Conservation (phyloP, 2,888 invertebrate species). For the Oscheius sp. region DNA sequence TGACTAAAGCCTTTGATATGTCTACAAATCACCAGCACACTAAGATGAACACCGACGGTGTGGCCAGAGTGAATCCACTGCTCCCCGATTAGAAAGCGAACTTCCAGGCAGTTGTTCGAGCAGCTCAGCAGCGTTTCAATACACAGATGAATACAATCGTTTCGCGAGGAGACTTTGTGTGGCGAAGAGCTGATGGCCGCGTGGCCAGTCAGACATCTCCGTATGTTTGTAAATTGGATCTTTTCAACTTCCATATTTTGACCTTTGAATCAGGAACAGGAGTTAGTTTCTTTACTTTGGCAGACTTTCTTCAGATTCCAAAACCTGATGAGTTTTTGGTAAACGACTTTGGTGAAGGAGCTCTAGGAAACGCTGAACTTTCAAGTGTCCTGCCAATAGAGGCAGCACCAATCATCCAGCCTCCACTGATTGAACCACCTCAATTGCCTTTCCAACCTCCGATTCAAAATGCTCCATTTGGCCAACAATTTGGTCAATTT, state of each 20-base stretch:
- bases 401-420: background rate
- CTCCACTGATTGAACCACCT: no score
- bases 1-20: conserved; percentile 38
- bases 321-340: background rate
- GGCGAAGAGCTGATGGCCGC: background rate
- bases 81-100: background rate
- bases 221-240: conserved; percentile 12
- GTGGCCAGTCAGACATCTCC: no score
- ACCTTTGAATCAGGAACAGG: background rate
- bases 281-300: background rate
- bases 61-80: background rate
- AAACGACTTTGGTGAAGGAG: background rate
- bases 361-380: background rate
- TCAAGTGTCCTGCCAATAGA: background rate
- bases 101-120: background rate
- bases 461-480: background rate
- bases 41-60: background rate
- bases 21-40: conserved; percentile 28
- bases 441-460: no score
- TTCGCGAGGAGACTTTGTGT: background rate
- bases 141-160: conserved; percentile 4
- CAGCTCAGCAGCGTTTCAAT: background rate
- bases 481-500: background rate
- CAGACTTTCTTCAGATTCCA: background rate
- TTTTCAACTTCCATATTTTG: background rate